Percentiles rank a stretch among this genome's conserved stretches.
phyloP scores from a whole-genome alignment of 2,113 vertebrate species.

The Dicaeum eximium region DNA sequence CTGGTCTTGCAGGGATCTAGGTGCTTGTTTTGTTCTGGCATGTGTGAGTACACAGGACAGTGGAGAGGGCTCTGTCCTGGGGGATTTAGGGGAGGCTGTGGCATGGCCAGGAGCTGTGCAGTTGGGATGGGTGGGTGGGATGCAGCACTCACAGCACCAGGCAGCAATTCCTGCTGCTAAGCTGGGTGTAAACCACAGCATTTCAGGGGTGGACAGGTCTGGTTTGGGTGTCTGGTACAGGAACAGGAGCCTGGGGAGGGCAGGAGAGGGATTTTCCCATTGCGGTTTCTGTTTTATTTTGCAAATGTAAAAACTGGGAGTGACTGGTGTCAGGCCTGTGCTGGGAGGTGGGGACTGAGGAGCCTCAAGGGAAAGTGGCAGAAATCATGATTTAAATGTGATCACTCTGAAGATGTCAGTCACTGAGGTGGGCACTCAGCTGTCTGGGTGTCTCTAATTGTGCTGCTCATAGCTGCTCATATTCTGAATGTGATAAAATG shows the following conservation, averaged over 20 bases:
- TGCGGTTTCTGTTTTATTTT: neutral
- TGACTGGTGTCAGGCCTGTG: neutral
- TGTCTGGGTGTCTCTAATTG: neutral
- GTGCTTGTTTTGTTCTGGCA: neutral
- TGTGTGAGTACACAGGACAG: neutral
- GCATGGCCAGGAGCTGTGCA: neutral
- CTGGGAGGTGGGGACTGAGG: neutral
- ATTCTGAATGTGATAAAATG: neutral
- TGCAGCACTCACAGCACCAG: neutral
- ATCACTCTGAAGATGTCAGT: neutral
- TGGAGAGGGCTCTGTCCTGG: neutral
- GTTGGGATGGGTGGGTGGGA: neutral
- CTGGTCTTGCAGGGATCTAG: neutral
- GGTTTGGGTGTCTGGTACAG: neutral
- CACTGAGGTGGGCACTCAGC: neutral
- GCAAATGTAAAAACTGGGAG: neutral
- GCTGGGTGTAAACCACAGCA: neutral
- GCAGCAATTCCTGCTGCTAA: neutral
- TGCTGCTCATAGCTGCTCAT: neutral
- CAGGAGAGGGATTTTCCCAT: neutral
- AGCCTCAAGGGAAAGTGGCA: neutral
- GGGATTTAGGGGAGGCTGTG: neutral
- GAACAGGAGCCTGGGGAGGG: neutral
- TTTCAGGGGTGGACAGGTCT: fast-evolving
- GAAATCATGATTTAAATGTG: neutral